These are phyloP conservation scores for Nettapus auritus DNA, from an alignment of 2,113 vertebrate genomes.

Conservation along the genomic window DNA sequence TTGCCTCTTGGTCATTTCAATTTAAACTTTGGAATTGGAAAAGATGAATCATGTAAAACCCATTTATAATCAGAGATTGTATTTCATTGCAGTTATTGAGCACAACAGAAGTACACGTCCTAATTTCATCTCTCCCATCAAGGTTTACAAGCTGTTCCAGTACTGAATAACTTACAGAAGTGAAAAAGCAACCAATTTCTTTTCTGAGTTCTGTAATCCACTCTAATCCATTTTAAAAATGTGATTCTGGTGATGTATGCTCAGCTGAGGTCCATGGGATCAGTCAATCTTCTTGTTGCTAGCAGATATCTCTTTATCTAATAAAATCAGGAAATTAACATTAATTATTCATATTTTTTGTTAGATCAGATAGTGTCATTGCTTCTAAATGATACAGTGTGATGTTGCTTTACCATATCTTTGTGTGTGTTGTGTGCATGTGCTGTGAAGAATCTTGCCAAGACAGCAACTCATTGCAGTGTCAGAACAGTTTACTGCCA, in stretches of 20 bases:
- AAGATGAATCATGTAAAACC: slow-evolving; percentile 26
- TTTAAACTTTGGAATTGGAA: slow-evolving; percentile 54
- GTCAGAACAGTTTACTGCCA: background rate
- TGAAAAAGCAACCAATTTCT: background rate
- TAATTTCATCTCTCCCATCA: slow-evolving; percentile 5
- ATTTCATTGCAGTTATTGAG: slow-evolving; percentile 43
- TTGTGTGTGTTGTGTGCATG: background rate
- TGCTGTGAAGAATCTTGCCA: background rate
- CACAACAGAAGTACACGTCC: slow-evolving; percentile 26
- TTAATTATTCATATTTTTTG: background rate
- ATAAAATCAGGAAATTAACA: background rate
- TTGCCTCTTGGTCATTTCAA: slow-evolving; percentile 54
- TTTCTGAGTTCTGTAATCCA: background rate
- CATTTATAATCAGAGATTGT: slow-evolving; percentile 34
- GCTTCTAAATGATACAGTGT: background rate
- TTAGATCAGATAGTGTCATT: background rate
- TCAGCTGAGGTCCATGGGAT: background rate
- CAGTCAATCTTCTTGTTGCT: background rate
- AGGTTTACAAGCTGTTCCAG: background rate
- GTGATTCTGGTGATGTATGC: background rate
- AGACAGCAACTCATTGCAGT: background rate
- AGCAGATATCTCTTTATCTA: background rate
- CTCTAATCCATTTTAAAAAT: background rate
- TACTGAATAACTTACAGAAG: background rate
- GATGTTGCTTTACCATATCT: background rate